These are phyloP conservation scores for Oryzias dopingdopingensis DNA, from an alignment of 2,797 vertebrate species.

Conservation along the genomic window DNA sequence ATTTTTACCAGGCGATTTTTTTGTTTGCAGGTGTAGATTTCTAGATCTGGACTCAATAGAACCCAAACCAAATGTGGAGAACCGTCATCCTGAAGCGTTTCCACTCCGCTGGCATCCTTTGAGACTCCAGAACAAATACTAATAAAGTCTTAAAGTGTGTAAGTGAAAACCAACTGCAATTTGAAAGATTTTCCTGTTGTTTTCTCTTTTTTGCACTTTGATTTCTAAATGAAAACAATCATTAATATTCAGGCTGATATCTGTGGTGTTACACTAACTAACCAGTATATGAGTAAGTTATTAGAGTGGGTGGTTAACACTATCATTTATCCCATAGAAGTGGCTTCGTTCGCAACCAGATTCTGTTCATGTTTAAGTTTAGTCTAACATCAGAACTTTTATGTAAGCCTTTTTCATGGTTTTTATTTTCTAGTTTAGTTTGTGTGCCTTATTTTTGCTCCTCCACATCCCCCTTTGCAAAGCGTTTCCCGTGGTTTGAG, in stretches of 20 bases:
- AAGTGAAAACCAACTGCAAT: slow-evolving; percentile 15
- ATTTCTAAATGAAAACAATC: slow-evolving; percentile 29
- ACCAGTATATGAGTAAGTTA: slow-evolving; percentile 22
- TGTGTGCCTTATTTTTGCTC: too few species aligned
- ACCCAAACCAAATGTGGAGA: slow-evolving; percentile 15
- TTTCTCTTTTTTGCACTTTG: slow-evolving; percentile 47
- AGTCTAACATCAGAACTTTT: too few species aligned
- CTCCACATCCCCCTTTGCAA: too few species aligned
- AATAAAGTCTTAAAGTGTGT: slow-evolving; percentile 5
- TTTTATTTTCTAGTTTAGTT: too few species aligned
- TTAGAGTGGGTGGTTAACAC: slow-evolving; percentile 44
- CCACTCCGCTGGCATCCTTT: slow-evolving; percentile 16
- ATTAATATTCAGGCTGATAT: slow-evolving; percentile 6
- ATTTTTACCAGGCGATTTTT: slow-evolving; percentile 54
- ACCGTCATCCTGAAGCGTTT: slow-evolving; percentile 34
- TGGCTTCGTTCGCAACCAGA: slow-evolving; percentile 17
- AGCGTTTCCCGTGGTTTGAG: too few species aligned
- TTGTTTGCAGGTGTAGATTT: slow-evolving; percentile 63
- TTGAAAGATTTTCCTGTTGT: slow-evolving; percentile 5
- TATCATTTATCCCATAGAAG: slow-evolving; percentile 39
- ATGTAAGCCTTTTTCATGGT: too few species aligned
- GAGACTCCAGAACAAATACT: slow-evolving; percentile 26
- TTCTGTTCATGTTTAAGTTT: neutral
- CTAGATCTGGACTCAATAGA: slow-evolving; percentile 21
- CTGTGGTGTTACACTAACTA: slow-evolving; percentile 33